Base-by-base conservation (phyloP, 1,140 invertebrate species). In the Lordiphosa mommai region DNA sequence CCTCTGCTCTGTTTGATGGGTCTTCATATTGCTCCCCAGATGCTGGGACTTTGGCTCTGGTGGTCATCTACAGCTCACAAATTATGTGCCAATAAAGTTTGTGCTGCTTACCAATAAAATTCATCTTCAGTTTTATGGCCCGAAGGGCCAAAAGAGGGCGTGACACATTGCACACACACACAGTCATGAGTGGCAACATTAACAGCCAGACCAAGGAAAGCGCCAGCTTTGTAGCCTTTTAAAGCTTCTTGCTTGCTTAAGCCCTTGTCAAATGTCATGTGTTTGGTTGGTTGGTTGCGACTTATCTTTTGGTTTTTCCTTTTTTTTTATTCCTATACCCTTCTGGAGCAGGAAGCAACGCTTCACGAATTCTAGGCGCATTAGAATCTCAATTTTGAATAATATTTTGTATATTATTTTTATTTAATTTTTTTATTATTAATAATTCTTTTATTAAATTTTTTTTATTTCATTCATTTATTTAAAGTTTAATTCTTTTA, bases 51-150 rank as follows among this genome's bases (percentile, higher is more conserved):
- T 27, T 38, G 4, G 13, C 14, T 51, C 49, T 48, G 9, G 52
- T 61, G 61, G 55, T 56, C 58, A 82, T 80, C 66, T 68, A 52
- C 63, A 33, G 47, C 13, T 48, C 55, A 64, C 77, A 72, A 82
- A 82, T 82, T 67, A 84, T 84, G 77, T 77, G 76, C 64, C 76
- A 84, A 82, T 82, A 82, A 82, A 84, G 57, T 58, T 63, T 58
- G 52, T 44, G 23, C 58, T 52, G 58, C 58, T 68, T 56, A 33
- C 76, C 65, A 82, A 82, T 82, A 82, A 82, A 82, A 82, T 84
- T 80, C 72, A 84, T 82, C 77, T 82, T 69, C 68, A 66, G 67
- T 84, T 84, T 77, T 84, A 82, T 82, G 52, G 52, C 56, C 55
- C 64, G 44, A 51, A 41, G 59, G 63, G 37, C 41, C n/a, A 52